phyloP scores from a whole-genome alignment of 2,113 vertebrate species.

The Bubo scandiacus region DNA sequence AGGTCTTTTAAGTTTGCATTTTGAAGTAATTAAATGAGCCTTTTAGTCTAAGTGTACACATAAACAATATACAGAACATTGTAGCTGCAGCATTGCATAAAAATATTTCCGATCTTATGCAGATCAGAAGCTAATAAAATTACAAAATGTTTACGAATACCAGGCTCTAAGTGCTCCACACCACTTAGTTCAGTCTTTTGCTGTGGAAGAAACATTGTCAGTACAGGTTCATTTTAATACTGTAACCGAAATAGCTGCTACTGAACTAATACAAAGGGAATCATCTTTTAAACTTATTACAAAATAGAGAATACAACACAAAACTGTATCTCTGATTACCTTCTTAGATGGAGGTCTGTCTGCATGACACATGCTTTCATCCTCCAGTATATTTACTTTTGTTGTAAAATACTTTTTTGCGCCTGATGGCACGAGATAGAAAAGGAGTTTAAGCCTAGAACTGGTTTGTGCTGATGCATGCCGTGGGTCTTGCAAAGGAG shows the following conservation, averaged over 20 bases:
- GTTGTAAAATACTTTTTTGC: not conserved
- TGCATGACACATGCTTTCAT: rapidly evolving
- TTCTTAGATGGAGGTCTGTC: not conserved
- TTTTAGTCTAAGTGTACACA: not conserved
- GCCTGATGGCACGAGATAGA: not conserved
- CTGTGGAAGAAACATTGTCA: not conserved
- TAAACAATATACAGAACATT: not conserved
- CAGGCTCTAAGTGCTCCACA: not conserved
- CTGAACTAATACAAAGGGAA: not conserved
- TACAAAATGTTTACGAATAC: not conserved
- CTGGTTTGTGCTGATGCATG: not conserved
- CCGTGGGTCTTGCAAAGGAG: not conserved
- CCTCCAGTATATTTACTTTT: not conserved
- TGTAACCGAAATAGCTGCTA: not conserved
- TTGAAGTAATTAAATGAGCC: not conserved
- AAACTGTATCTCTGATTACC: not conserved
- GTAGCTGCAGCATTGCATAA: not conserved
- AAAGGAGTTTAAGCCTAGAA: not conserved
- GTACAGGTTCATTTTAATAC: not conserved
- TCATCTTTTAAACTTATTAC: rapidly evolving
- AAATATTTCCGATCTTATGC: not conserved
- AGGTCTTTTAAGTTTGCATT: not conserved
- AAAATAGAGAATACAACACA: not conserved
- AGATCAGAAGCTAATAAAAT: not conserved
- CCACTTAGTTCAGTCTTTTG: not conserved